A percentile compares a stretch with the other conserved stretches of the same genome.
phyloP scores from a whole-genome alignment of 2,797 vertebrate species.

The Novumbra hubbsi region DNA sequence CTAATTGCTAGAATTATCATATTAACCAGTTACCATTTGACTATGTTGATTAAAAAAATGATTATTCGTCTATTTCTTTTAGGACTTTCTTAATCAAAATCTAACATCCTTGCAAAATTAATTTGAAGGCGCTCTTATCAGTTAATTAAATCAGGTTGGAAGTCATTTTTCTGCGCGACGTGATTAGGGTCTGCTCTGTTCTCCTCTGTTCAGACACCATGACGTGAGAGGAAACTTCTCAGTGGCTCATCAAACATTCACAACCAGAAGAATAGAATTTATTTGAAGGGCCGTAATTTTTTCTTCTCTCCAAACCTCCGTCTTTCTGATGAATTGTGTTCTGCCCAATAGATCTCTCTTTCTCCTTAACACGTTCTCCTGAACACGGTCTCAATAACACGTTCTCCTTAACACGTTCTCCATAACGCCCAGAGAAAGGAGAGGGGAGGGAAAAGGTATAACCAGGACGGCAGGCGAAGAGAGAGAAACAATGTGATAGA shows the following conservation, averaged over 20 bases:
- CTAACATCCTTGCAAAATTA: constrained; percentile 99
- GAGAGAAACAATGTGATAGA: background rate
- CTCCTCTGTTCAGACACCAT: constrained; percentile 79
- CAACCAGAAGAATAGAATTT: constrained; percentile 83
- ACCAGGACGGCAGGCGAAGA: constrained; percentile 19
- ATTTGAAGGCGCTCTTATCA: constrained; percentile 99
- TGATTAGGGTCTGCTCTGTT: constrained; percentile 86
- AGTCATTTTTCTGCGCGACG: constrained; percentile 86
- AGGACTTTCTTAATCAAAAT: constrained; percentile 99
- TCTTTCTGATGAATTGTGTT: constrained; percentile 80
- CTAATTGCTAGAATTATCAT: constrained; percentile 86
- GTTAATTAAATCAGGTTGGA: constrained; percentile 99
- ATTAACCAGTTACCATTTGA: constrained; percentile 87
- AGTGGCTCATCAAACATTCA: constrained; percentile 86
- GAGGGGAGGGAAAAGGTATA: constrained; percentile 31
- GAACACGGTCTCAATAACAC: too few species aligned
- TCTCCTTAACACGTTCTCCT: constrained; percentile 82
- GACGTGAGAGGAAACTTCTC: constrained; percentile 81
- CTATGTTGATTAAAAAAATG: constrained; percentile 87
- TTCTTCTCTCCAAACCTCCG: constrained; percentile 62
- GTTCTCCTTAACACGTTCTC: constrained; percentile 81
- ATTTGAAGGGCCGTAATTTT: constrained; percentile 75
- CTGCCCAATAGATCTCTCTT: constrained; percentile 79
- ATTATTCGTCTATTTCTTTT: constrained; percentile 88
- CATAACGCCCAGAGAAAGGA: constrained; percentile 69